A percentile compares a stretch with the other conserved stretches of the same genome.
These are phyloP conservation scores for Chelon auratus DNA, from an alignment of 2,797 vertebrate species.

Conservation along the genomic window DNA sequence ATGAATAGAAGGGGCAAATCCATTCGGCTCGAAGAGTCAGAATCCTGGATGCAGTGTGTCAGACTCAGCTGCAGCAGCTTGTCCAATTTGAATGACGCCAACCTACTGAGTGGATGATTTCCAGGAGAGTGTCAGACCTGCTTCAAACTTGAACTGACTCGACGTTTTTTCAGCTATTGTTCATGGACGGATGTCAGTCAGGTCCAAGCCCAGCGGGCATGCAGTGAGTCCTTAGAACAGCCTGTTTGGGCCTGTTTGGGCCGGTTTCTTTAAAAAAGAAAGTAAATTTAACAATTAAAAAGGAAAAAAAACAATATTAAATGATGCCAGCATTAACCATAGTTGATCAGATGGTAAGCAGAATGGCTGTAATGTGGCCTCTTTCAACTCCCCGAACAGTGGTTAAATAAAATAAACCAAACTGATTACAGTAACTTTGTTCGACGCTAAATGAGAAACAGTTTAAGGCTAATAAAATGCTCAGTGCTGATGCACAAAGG, in stretches of 20 bases:
- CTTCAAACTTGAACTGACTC: constrained; percentile 42
- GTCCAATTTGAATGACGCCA: constrained; percentile 50
- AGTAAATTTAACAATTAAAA: neutral
- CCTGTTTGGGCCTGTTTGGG: neutral
- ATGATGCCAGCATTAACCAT: constrained; percentile 14
- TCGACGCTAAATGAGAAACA: constrained; percentile 37
- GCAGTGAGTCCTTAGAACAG: neutral
- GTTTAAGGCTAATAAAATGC: constrained; percentile 37
- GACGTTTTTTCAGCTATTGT: constrained; percentile 39
- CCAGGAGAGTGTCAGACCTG: constrained; percentile 42
- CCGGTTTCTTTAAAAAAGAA: neutral
- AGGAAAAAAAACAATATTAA: constrained; percentile 4
- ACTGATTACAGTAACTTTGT: constrained; percentile 44
- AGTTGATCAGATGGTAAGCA: constrained; percentile 25
- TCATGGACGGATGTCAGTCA: constrained; percentile 25
- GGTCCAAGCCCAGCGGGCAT: constrained; percentile 7
- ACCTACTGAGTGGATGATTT: constrained; percentile 47
- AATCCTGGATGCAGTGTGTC: constrained; percentile 45
- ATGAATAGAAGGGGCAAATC: constrained; percentile 42
- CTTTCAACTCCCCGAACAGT: constrained; percentile 37
- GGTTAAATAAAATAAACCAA: constrained; percentile 51
- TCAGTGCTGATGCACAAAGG: constrained; percentile 18
- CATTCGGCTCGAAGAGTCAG: constrained; percentile 30
- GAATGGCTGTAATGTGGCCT: constrained; percentile 30
- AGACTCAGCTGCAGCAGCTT: constrained; percentile 51